phyloP scores from a whole-genome alignment of 2,797 vertebrate genomes.

The Sebastes itinus region DNA sequence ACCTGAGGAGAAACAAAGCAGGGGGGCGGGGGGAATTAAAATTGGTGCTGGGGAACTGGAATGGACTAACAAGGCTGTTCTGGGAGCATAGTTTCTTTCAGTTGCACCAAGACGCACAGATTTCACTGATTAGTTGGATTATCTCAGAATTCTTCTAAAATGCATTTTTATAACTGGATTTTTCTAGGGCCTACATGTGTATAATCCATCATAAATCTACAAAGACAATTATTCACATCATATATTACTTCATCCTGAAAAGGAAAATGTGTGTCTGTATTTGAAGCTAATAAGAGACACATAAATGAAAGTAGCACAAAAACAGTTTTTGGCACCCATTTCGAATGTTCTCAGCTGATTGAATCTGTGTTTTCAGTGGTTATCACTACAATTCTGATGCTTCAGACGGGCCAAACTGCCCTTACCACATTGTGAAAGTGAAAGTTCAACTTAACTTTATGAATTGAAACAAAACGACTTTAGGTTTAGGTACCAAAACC shows the following conservation, averaged over 20 bases:
- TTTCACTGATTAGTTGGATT: not conserved
- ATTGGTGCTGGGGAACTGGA: not conserved
- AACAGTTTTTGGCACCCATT: not conserved
- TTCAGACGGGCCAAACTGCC: too few relatives aligned
- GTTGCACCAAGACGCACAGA: not conserved
- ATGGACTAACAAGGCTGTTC: not conserved
- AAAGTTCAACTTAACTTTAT: too few relatives aligned
- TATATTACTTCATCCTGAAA: not conserved
- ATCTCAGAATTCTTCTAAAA: not conserved
- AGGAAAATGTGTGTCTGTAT: not conserved
- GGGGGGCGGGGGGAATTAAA: not conserved
- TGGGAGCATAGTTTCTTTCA: not conserved
- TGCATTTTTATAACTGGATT: not conserved
- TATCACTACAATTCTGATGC: too few relatives aligned
- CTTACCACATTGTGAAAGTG: too few relatives aligned
- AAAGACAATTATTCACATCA: not conserved
- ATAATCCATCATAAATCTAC: not conserved
- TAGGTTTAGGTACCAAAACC: too few relatives aligned
- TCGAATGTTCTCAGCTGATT: too few relatives aligned
- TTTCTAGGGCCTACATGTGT: not conserved
- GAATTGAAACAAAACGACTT: too few relatives aligned
- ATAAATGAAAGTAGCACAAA: not conserved
- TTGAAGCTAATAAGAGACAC: not conserved
- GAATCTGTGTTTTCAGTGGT: too few relatives aligned
- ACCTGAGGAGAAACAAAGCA: conserved; percentile 77